Conservation (phyloP, 2,888 invertebrate genomes). For the Sisyra terminalis region DNA sequence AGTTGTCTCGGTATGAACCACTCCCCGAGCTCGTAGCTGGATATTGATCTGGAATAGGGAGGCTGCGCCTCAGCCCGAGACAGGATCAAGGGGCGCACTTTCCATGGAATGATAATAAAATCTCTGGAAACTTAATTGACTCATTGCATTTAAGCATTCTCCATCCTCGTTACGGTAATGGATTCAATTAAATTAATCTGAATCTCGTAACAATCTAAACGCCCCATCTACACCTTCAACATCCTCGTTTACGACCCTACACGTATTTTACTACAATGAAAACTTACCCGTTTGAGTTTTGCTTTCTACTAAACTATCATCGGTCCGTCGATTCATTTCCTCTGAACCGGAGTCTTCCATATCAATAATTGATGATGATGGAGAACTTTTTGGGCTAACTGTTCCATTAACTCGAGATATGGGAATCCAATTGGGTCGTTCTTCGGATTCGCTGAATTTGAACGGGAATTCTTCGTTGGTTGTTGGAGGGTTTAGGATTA, state of each 20-base stretch:
- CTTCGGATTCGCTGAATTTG: neutral
- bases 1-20: too few species aligned
- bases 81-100: conserved; percentile 17
- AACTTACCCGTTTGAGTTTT: too few species aligned
- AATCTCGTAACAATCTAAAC: conserved; percentile 19
- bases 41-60: too few species aligned
- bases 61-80: conserved; percentile 19
- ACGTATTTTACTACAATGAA: neutral
- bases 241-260: neutral
- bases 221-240: neutral
- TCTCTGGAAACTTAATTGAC: conserved; percentile 2
- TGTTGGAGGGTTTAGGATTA: neutral
- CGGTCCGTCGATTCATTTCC: neutral
- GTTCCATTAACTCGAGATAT: neutral
- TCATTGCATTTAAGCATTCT: conserved; percentile 21
- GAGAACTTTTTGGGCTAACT: conserved; percentile 3
- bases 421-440: neutral
- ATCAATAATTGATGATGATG: conserved; percentile 1
- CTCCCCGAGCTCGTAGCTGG: too few species aligned
- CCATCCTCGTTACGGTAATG: conserved; percentile 37
- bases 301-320: neutral
- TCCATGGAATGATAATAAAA: too few species aligned
- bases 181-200: conserved; percentile 33
- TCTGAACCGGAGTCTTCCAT: conserved; percentile 3
- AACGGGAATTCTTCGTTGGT: neutral